Base-by-base conservation (phyloP, 2,888 invertebrate genomes). In the Drosophila acutilabella region DNA sequence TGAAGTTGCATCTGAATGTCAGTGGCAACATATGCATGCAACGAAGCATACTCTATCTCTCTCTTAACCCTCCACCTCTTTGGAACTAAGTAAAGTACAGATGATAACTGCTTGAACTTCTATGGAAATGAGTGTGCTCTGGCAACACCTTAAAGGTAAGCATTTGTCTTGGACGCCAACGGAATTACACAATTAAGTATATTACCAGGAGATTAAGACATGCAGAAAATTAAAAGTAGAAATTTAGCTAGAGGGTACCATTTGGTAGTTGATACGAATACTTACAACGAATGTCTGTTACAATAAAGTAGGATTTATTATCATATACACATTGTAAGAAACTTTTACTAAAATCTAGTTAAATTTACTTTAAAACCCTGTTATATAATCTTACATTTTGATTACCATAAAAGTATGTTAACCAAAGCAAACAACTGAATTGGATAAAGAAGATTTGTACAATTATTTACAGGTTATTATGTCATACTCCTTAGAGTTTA, bases 1-100 rank as follows among this genome's bases (percentile, higher is more conserved):
- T 70, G 80, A 80, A 80, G 78, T 82, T 70, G 76, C 78, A 72
- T 73, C 75, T 41, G 60, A 62, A 60, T 67, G 66, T 65, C 80
- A 65, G 58, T 58, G 66, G 61, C 84, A 84, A 65, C 81, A 81
- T 81, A 78, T 81, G 84, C 72, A 64, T 26, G 50, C 56, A 41
- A 14, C 50, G 30, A 42, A 36, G 18, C 53, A 23, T 7, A 8
- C 30, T 30, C 8, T n/a, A n/a, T 30, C 30, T 30, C 30, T 8
- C 30, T 2, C 30, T 30, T 30, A 30, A 2, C 8, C 7, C 30
- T 8, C 1, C 30, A 30, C 8, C 30, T 8, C 8, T 30, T 26
- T 7, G 7, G 52, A 48, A 36, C 5, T n/a, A 40, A n/a, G 11
- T 16, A 40, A 42, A 44, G 45, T 26, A 33, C 68, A 59, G 54